These are phyloP conservation scores for Cyanocitta stelleri DNA, from an alignment of 2,113 vertebrate genomes.

Conservation along the genomic window DNA sequence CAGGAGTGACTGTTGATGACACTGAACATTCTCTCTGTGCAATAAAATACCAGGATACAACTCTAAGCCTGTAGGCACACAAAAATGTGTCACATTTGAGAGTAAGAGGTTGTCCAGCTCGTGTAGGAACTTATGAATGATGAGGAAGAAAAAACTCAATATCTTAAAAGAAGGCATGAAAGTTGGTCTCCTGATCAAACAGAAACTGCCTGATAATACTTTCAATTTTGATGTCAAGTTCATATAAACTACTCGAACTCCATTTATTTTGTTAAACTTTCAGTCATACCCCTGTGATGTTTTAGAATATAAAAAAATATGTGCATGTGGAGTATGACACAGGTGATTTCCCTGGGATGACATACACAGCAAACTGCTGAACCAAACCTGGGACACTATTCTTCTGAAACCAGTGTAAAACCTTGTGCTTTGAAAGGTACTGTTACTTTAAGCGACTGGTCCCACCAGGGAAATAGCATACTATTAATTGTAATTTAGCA, in stretches of 20 bases:
- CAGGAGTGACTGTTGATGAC: background rate
- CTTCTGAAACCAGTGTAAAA: background rate
- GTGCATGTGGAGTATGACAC: background rate
- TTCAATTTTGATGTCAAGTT: background rate
- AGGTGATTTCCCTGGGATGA: background rate
- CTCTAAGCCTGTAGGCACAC: background rate
- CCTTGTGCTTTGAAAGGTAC: background rate
- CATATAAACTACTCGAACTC: background rate
- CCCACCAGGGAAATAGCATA: background rate
- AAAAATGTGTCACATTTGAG: background rate
- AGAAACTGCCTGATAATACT: background rate
- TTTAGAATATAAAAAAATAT: background rate
- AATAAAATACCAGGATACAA: background rate
- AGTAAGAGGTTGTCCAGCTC: background rate
- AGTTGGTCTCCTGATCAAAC: background rate
- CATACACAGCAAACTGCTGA: background rate
- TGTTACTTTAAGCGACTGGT: background rate
- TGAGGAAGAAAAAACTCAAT: background rate
- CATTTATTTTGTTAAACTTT: background rate
- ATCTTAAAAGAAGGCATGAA: background rate
- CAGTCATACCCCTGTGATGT: fast-evolving
- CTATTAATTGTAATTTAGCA: background rate
- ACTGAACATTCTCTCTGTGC: background rate
- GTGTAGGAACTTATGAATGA: background rate
- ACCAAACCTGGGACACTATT: background rate